These are phyloP conservation scores for Tragelaphus buxtoni DNA, from an alignment of 2,113 vertebrate genomes.

Conservation along the genomic window DNA sequence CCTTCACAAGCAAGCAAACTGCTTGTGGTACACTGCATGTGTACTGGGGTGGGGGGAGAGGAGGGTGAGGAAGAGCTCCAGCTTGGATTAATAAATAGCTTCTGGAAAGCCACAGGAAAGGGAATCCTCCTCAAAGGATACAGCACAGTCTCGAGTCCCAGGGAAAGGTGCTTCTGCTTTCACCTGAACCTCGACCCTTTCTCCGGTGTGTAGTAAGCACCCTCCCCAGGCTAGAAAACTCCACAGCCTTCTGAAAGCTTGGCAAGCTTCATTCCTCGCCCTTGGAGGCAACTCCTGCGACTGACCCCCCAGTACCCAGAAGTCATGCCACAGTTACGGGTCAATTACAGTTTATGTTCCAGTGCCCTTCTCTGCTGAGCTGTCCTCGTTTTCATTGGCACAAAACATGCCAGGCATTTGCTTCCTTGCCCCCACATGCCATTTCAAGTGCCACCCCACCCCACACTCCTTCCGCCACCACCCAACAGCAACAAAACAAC, in stretches of 20 bases:
- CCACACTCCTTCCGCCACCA: neutral
- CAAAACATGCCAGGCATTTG: conserved; percentile 53
- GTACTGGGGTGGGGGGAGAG: neutral
- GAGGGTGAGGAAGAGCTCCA: conserved; percentile 29
- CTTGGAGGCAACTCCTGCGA: conserved; percentile 42
- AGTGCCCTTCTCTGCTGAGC: conserved; percentile 32
- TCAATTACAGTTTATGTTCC: conserved; percentile 67
- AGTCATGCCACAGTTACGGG: conserved; percentile 54
- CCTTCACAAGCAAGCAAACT: conserved; percentile 63
- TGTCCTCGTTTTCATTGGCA: conserved; percentile 64
- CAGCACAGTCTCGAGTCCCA: conserved; percentile 47
- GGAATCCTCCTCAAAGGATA: conserved; percentile 71
- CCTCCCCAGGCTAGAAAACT: conserved; percentile 22
- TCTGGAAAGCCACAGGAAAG: conserved; percentile 78
- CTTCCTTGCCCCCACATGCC: neutral
- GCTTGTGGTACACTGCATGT: conserved; percentile 50
- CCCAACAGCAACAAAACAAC: neutral
- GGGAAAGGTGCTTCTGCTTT: conserved; percentile 60
- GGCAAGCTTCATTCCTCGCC: conserved; percentile 19
- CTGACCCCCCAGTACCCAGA: conserved; percentile 33
- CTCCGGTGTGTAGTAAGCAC: neutral
- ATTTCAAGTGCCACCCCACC: conserved; percentile 33
- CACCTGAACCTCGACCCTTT: conserved; percentile 49
- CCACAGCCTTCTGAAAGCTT: conserved; percentile 6
- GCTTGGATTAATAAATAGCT: conserved; percentile 70